phyloP scores from a whole-genome alignment of 2,113 vertebrate species.

The Boulengeromyrus knoepffleri region DNA sequence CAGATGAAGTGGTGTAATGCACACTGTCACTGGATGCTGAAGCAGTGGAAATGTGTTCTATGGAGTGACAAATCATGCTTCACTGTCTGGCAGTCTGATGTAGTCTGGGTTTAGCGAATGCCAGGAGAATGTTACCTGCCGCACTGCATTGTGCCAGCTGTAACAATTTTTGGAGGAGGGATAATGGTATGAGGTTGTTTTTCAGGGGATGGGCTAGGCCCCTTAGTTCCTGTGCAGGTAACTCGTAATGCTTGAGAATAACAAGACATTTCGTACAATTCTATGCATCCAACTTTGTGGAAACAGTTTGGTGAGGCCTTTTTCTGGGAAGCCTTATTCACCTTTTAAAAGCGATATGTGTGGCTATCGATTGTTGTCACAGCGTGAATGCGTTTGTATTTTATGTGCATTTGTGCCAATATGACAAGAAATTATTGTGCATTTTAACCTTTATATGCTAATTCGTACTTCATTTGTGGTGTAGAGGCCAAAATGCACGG shows the following conservation, averaged over 20 bases:
- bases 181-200: not conserved
- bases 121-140: not conserved
- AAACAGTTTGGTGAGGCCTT: not conserved
- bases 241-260: not conserved
- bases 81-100: too few species aligned
- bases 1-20: not conserved
- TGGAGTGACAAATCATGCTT: not conserved
- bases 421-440: too few species aligned
- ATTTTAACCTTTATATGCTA: too few species aligned
- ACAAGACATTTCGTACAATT: not conserved
- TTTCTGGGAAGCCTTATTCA: not conserved
- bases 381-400: too few species aligned
- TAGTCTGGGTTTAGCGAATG: not conserved
- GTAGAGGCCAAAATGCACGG: too few species aligned
- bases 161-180: not conserved
- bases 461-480: too few species aligned
- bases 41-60: not conserved
- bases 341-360: too few species aligned
- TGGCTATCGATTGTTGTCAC: too few species aligned
- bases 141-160: not conserved
- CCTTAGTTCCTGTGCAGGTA: not conserved
- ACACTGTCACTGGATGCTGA: too few species aligned
- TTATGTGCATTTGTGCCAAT: too few species aligned
- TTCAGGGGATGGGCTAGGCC: not conserved
- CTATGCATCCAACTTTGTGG: not conserved